Conservation (phyloP, 2,797 vertebrate species). For the Emydoidea blandingii region DNA sequence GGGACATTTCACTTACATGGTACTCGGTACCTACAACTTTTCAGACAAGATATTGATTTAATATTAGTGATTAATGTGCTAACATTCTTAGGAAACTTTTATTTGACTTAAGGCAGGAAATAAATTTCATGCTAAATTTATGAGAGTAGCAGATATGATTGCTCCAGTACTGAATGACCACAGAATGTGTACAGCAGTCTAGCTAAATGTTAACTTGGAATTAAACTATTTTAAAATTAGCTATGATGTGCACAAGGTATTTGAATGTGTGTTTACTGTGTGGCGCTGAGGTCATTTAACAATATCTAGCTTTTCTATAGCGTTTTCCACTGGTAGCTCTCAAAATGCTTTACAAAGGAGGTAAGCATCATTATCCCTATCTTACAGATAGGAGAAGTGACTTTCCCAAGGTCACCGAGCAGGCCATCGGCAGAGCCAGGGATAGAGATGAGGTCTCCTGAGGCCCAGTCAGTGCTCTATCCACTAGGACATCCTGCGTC, state of each 20-base stretch:
- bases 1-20: background rate
- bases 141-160: background rate
- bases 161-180: background rate
- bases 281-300: background rate
- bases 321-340: background rate
- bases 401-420: rapidly evolving
- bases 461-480: background rate
- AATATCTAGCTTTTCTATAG: background rate
- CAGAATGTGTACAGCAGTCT: background rate
- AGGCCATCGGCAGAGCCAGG: background rate
- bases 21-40: background rate
- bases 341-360: background rate
- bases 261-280: rapidly evolving
- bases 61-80: background rate
- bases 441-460: background rate
- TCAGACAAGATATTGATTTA: background rate
- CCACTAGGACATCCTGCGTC: rapidly evolving
- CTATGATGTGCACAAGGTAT: background rate
- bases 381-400: background rate
- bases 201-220: background rate
- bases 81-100: background rate
- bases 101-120: background rate
- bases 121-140: background rate
- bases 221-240: background rate
- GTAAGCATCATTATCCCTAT: background rate